Percentiles rank a stretch among this genome's conserved stretches.
phyloP scores from a whole-genome alignment of 2,113 vertebrate genomes.

The Stigmatopora argus region DNA sequence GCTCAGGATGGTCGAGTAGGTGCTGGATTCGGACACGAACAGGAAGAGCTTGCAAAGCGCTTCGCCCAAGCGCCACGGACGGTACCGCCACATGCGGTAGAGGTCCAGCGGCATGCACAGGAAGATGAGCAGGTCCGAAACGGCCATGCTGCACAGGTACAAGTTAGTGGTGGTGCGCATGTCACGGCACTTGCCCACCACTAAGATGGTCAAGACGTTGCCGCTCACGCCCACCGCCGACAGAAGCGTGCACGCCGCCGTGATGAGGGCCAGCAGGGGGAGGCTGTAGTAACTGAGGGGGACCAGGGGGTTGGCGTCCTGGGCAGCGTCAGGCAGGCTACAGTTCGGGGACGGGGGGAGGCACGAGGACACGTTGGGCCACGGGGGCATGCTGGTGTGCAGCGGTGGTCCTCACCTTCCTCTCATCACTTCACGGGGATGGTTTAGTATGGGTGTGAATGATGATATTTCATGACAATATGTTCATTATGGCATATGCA shows the following conservation, averaged over 20 bases:
- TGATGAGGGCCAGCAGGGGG: slow-evolving; percentile 83
- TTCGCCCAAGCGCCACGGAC: slow-evolving; percentile 89
- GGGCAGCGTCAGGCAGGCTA: slow-evolving; percentile 50
- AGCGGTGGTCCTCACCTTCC: too few relatives aligned
- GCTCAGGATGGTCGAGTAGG: slow-evolving; percentile 93
- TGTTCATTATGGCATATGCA: too few relatives aligned
- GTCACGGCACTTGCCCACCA: slow-evolving; percentile 85
- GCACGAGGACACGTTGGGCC: slow-evolving; percentile 61
- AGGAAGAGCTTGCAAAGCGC: slow-evolving; percentile 94
- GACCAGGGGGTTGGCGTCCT: too few relatives aligned
- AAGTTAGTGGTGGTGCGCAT: slow-evolving; percentile 96
- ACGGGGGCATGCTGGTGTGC: slow-evolving; percentile 73
- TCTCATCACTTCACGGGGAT: too few relatives aligned
- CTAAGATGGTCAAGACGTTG: slow-evolving; percentile 90
- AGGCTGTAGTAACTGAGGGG: slow-evolving; percentile 77
- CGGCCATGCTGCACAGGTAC: slow-evolving; percentile 95
- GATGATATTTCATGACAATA: too few relatives aligned
- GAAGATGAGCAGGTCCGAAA: slow-evolving; percentile 93
- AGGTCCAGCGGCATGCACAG: slow-evolving; percentile 94
- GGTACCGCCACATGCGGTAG: slow-evolving; percentile 91
- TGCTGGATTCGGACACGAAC: slow-evolving; percentile 93
- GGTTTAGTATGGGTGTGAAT: too few relatives aligned
- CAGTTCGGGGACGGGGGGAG: slow-evolving; percentile 65
- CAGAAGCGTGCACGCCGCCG: slow-evolving; percentile 79
- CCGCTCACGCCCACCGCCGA: slow-evolving; percentile 82